Percentiles rank a stretch among this genome's conserved stretches.
phyloP scores from a whole-genome alignment of 2,888 invertebrate genomes.

The Eilema caniola region DNA sequence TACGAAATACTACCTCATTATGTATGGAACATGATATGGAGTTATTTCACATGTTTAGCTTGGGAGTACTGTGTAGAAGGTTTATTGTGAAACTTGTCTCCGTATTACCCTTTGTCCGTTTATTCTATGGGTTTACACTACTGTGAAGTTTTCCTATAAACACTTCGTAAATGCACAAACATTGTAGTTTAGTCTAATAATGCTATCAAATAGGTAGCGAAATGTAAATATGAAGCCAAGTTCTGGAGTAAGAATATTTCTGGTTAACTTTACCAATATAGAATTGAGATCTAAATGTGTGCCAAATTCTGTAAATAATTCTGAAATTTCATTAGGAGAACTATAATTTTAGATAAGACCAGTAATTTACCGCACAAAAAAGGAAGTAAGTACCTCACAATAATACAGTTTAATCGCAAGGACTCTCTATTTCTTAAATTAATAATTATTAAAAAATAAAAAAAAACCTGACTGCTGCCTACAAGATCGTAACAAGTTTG shows the following conservation, averaged over 20 bases:
- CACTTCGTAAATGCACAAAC: not conserved
- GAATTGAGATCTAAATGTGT: not conserved
- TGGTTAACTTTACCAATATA: not conserved
- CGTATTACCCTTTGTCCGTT: not conserved
- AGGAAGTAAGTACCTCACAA: too few relatives aligned
- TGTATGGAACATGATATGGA: conserved; percentile 11
- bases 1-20: conserved; percentile 37
- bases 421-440: too few relatives aligned
- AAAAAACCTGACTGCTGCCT: too few relatives aligned
- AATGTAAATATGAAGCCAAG: not conserved
- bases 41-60: conserved; percentile 6
- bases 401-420: too few relatives aligned
- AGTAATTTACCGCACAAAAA: not conserved
- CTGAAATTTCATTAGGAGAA: not conserved
- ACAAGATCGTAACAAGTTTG: too few relatives aligned
- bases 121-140: not conserved
- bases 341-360: not conserved
- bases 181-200: not conserved
- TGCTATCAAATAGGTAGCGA: not conserved
- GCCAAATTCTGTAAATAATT: not conserved
- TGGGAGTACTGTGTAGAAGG: not conserved
- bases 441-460: too few relatives aligned
- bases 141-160: not conserved
- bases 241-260: not conserved
- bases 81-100: conserved; percentile 4